Evolutionary conservation across 2,888 invertebrate genomes (phyloP).

Genomic region (Dugesia japonica): DNA sequence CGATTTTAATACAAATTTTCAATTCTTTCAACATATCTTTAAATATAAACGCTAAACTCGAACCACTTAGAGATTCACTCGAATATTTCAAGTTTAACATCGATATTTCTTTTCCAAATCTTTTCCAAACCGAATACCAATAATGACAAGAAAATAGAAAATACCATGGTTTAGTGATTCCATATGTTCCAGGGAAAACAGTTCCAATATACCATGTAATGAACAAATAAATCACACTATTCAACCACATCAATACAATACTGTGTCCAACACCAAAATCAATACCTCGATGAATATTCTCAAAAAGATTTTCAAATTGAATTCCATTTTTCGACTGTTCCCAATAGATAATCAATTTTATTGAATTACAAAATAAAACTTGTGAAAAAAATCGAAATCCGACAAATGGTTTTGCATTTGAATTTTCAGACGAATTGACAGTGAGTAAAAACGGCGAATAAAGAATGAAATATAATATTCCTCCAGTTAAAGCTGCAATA

Average conservation of each 20-base stretch:
- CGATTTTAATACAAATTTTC: conserved; percentile 59
- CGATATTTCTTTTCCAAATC: conserved; percentile 20
- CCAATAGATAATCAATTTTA: conserved; percentile 58
- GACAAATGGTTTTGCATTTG: conserved; percentile 36
- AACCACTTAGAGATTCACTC: background rate
- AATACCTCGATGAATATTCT: conserved; percentile 54
- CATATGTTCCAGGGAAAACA: conserved; percentile 45
- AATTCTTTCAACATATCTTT: conserved; percentile 37
- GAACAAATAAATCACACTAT: conserved; percentile 43
- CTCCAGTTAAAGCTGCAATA: conserved; percentile 51
- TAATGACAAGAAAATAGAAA: conserved; percentile 37
- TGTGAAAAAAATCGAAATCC: conserved; percentile 63
- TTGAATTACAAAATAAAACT: conserved; percentile 65
- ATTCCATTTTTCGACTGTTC: conserved; percentile 58
- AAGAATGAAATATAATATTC: conserved; percentile 47
- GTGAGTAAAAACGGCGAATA: conserved; percentile 47
- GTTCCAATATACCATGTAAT: conserved; percentile 47
- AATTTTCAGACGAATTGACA: conserved; percentile 41
- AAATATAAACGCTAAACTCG: background rate
- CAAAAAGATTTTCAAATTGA: conserved; percentile 52
- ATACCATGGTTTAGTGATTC: conserved; percentile 39
- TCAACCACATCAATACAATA: conserved; percentile 49
- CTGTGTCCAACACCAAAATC: conserved; percentile 53
- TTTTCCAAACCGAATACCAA: conserved; percentile 38
- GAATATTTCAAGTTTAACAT: conserved; percentile 36